These are phyloP conservation scores for Aepyceros melampus DNA, from an alignment of 2,113 vertebrate species.

Conservation along the genomic window DNA sequence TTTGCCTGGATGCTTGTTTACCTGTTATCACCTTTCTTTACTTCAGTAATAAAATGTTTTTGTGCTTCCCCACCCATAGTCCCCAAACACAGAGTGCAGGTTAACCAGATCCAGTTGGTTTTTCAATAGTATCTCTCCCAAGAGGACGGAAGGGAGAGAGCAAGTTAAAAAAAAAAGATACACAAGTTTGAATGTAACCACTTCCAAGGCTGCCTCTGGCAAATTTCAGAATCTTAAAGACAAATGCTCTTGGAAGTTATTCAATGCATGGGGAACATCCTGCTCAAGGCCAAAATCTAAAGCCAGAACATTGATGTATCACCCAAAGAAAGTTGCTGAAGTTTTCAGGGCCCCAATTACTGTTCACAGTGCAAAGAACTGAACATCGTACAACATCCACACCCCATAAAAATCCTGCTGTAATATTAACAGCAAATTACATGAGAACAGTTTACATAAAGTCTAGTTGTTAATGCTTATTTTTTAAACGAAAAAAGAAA, in stretches of 20 bases:
- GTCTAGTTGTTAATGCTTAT: neutral
- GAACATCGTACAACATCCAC: neutral
- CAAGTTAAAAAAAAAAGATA: neutral
- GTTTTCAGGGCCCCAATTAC: neutral
- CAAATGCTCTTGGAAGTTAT: neutral
- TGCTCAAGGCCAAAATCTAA: neutral
- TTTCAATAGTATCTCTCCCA: neutral
- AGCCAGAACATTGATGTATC: neutral
- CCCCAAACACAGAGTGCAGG: neutral
- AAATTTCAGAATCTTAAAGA: constrained; percentile 24
- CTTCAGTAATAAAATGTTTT: neutral
- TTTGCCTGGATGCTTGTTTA: neutral
- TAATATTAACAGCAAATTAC: constrained; percentile 18
- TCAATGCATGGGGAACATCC: neutral
- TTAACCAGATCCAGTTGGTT: neutral
- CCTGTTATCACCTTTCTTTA: neutral
- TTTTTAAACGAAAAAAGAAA: neutral
- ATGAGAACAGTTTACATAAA: neutral
- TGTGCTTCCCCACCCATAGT: neutral
- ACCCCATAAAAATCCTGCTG: neutral
- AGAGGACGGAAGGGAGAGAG: neutral
- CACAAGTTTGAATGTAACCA: neutral
- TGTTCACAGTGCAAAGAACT: neutral
- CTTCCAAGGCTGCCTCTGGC: neutral
- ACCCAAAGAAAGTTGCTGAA: neutral